A percentile compares a stretch with the other conserved stretches of the same genome.
Evolutionary conservation across 1,140 invertebrate species (phyloP).

Genomic region (Drosophila lacertosa): DNA sequence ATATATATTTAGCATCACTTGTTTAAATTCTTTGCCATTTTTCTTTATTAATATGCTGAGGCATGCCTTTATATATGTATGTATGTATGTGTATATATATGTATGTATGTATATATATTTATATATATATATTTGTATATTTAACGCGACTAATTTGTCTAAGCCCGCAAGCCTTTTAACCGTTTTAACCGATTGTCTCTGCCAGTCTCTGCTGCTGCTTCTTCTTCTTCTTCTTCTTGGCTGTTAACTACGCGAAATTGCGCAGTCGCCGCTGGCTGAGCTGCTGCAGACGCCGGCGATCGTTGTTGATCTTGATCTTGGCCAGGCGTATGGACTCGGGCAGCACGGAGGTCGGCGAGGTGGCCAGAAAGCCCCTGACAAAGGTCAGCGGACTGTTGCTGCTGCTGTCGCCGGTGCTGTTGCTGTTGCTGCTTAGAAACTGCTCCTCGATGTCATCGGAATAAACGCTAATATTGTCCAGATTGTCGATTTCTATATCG

Average conservation of each 20-base stretch:
- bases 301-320: constrained; percentile 73
- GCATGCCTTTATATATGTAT: constrained; percentile 41
- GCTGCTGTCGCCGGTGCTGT: constrained; percentile 20
- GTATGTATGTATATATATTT: constrained; percentile 11
- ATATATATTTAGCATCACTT: constrained; percentile 34
- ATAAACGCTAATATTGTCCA: constrained; percentile 81
- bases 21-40: constrained; percentile 40
- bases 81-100: constrained; percentile 32
- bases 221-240: background rate
- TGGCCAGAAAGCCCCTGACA: constrained; percentile 72
- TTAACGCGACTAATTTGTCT: constrained; percentile 12
- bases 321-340: constrained; percentile 77
- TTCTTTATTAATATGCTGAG: constrained; percentile 47
- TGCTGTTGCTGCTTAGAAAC: constrained; percentile 34
- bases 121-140: constrained; percentile 9
- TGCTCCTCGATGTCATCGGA: constrained; percentile 65
- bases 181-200: constrained; percentile 32
- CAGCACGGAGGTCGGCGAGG: constrained; percentile 67
- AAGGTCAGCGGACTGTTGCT: constrained; percentile 64
- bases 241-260: constrained; percentile 59
- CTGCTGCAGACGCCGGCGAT: constrained; percentile 55
- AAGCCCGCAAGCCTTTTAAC: constrained; percentile 5
- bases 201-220: background rate
- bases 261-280: constrained; percentile 38
- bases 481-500: constrained; percentile 78